Evolutionary conservation across 2,113 vertebrate species (phyloP).

Genomic region (Leucoraja erinaceus): DNA sequence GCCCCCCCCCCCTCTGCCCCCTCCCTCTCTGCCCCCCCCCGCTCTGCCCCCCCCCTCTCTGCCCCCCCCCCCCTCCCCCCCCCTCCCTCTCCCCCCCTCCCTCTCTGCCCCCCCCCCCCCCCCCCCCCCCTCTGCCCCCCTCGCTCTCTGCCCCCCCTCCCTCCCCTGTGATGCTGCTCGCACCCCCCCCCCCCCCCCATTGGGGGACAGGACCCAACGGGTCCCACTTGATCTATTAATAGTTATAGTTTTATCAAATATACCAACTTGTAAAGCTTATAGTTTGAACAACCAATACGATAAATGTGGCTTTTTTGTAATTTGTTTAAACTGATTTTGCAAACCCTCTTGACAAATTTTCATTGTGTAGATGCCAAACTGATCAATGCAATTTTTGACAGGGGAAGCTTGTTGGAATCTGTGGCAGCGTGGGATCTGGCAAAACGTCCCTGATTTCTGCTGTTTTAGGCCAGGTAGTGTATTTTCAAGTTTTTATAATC

Average conservation of each 20-base stretch:
- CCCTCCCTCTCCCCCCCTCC: too few relatives aligned
- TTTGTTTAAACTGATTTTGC: neutral
- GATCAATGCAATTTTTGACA: conserved; percentile 45
- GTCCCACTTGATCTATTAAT: too few relatives aligned
- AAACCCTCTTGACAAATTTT: neutral
- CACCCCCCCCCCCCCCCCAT: too few relatives aligned
- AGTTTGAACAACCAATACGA: neutral
- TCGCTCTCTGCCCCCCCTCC: too few relatives aligned
- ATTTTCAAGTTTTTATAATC: neutral
- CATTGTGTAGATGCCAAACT: neutral
- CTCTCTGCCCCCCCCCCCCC: too few relatives aligned
- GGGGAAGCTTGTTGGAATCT: conserved; percentile 84
- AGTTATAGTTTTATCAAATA: neutral
- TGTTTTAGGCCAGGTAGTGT: conserved; percentile 81
- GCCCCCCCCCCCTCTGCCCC: too few relatives aligned
- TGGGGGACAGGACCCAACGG: too few relatives aligned
- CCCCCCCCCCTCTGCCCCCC: too few relatives aligned
- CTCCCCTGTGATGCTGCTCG: too few relatives aligned
- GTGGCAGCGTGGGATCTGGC: conserved; percentile 84
- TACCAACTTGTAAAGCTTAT: neutral
- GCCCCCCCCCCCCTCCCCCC: too few relatives aligned
- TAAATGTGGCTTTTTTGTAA: neutral
- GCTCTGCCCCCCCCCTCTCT: too few relatives aligned
- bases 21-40: too few relatives aligned
- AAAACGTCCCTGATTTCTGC: conserved; percentile 86